Conservation (phyloP, 2,888 invertebrate genomes). For the Agrotis exclamationis region DNA sequence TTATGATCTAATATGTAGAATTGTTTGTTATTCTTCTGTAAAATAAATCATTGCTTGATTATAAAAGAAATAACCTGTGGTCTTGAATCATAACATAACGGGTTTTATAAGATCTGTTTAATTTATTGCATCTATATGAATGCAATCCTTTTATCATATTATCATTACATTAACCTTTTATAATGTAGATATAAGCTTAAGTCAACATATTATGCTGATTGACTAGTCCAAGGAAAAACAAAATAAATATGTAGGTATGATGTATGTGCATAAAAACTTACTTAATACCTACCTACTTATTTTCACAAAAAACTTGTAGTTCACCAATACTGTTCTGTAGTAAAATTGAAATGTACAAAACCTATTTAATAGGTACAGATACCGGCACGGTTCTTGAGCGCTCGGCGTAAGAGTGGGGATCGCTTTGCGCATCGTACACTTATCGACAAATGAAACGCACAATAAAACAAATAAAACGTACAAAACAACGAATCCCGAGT, state of each 20-base stretch:
- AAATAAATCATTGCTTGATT: conserved; percentile 3
- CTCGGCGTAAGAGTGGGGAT: too few relatives aligned
- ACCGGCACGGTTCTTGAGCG: too few relatives aligned
- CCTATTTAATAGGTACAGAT: not conserved
- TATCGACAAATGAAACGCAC: too few relatives aligned
- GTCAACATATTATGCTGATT: conserved; percentile 6
- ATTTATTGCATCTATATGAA: conserved; percentile 8
- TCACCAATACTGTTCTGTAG: not conserved
- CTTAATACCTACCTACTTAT: conserved; percentile 1
- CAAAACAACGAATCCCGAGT: too few relatives aligned
- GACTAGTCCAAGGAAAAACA: conserved; percentile 13
- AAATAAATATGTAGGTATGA: not conserved
- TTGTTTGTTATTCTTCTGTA: conserved; percentile 8
- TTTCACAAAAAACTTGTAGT: conserved; percentile 17
- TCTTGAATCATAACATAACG: conserved; percentile 10
- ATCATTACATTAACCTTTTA: conserved; percentile 13
- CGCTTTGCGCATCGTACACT: too few relatives aligned
- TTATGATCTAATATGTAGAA: conserved; percentile 15
- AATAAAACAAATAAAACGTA: too few relatives aligned
- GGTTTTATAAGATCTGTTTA: conserved; percentile 24
- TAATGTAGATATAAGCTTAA: conserved; percentile 6
- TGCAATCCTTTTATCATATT: not conserved
- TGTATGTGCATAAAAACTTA: not conserved
- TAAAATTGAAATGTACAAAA: conserved; percentile 49
- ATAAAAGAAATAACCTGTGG: conserved; percentile 8